These are phyloP conservation scores for Sepioteuthis lessoniana DNA, from an alignment of 2,888 invertebrate species.

Conservation along the genomic window DNA sequence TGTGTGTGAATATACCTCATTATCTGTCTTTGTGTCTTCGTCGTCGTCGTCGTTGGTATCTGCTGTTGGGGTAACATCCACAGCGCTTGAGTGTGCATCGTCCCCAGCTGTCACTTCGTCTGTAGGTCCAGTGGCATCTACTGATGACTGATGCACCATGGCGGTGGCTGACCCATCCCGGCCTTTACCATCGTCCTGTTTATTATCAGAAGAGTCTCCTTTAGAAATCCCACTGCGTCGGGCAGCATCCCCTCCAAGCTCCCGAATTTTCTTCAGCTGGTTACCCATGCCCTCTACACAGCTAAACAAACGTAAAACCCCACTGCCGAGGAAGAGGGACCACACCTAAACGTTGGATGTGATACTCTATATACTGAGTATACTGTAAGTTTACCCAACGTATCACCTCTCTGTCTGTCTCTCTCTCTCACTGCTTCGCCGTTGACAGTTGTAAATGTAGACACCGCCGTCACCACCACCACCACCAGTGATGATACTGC, in stretches of 20 bases:
- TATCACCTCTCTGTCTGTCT: not conserved
- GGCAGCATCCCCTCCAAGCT: conserved; percentile 38
- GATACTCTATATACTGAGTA: not conserved
- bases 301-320: not conserved
- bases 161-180: not conserved
- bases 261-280: conserved; percentile 42
- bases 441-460: not conserved
- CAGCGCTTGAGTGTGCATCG: conserved; percentile 26
- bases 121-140: conserved; percentile 36
- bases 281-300: not conserved
- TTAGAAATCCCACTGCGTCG: conserved; percentile 24
- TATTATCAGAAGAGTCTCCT: conserved; percentile 5
- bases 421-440: not conserved
- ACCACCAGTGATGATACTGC: not conserved
- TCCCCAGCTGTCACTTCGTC: conserved; percentile 42
- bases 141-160: conserved; percentile 44
- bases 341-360: not conserved
- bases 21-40: not conserved
- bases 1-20: not conserved
- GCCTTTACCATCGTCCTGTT: not conserved
- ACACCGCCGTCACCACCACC: not conserved
- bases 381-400: not conserved
- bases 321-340: not conserved
- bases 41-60: not conserved
- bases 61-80: conserved; percentile 36